Evolutionary conservation across 2,888 invertebrate species (phyloP).

Genomic region (Punctoribates punctum): DNA sequence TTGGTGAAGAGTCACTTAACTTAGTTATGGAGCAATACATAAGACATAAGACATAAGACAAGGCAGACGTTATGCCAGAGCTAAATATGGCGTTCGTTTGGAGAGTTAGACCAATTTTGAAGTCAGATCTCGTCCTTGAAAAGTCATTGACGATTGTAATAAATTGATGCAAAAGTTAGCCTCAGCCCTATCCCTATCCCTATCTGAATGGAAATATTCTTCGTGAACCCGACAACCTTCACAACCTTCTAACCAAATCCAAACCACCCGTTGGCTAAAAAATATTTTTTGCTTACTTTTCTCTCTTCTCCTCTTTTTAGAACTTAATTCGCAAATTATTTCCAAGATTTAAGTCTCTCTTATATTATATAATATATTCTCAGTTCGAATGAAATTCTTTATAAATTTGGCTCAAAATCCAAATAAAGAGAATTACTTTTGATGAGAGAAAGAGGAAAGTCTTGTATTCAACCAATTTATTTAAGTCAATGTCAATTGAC

Average conservation of each 20-base stretch:
- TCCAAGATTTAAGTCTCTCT: background rate
- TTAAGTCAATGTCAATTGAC: constrained; percentile 19
- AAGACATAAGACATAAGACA: too few relatives aligned
- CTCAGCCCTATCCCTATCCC: constrained; percentile 32
- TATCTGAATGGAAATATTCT: background rate
- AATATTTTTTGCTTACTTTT: background rate
- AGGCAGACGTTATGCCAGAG: too few relatives aligned
- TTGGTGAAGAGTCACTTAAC: background rate
- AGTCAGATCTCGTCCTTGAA: constrained; percentile 35
- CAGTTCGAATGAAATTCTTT: background rate
- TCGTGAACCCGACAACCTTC: constrained; percentile 29
- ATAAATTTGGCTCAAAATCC: background rate
- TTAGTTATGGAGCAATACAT: too few relatives aligned
- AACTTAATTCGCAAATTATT: background rate
- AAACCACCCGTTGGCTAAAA: constrained; percentile 35
- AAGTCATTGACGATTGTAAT: constrained; percentile 32
- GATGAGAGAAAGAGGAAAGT: background rate
- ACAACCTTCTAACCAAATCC: constrained; percentile 17
- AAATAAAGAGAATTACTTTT: too few relatives aligned
- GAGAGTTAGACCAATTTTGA: constrained; percentile 15
- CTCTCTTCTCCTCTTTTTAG: constrained; percentile 6
- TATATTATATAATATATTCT: background rate
- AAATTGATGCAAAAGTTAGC: constrained; percentile 20
- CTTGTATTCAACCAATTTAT: constrained; percentile 14
- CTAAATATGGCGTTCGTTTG: constrained; percentile 18